Evolutionary conservation across 1,140 invertebrate genomes (phyloP).

Genomic region (Lepidurus packardi): DNA sequence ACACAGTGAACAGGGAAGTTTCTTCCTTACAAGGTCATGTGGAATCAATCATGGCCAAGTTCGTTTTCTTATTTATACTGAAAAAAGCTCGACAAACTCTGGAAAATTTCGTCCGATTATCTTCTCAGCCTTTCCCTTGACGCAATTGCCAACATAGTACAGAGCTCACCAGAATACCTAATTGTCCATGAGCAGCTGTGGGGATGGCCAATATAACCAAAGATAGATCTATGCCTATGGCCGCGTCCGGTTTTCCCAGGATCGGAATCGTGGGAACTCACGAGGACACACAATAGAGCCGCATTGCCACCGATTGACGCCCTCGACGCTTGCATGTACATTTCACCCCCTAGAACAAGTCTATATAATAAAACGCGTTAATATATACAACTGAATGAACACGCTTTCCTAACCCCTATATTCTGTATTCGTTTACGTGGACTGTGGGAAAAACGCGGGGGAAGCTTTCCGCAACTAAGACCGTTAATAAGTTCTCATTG

Average conservation of each 20-base stretch:
- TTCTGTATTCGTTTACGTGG: not conserved
- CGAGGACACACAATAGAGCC: constrained; percentile 6
- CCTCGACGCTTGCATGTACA: not conserved
- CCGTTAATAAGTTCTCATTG: not conserved
- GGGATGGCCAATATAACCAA: not conserved
- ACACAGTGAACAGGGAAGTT: not conserved
- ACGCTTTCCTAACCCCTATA: not conserved
- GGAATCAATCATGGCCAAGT: not conserved
- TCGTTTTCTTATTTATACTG: not conserved
- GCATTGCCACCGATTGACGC: not conserved
- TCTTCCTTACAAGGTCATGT: constrained; percentile 10
- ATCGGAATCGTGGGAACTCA: constrained; percentile 16
- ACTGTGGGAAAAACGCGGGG: not conserved
- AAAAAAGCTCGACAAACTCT: no score
- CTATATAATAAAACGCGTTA: not conserved
- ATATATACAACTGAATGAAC: not conserved
- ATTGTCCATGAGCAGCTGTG: not conserved
- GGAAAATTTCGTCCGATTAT: not conserved
- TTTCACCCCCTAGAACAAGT: constrained; percentile 1
- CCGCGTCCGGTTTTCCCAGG: constrained; percentile 13
- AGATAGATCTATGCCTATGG: not conserved
- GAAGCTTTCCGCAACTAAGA: not conserved
- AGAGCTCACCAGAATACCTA: not conserved
- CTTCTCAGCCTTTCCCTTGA: not conserved
- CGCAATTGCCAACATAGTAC: not conserved